Conservation (phyloP, 2,113 vertebrate species). For the Oreochromis tanganicae region DNA sequence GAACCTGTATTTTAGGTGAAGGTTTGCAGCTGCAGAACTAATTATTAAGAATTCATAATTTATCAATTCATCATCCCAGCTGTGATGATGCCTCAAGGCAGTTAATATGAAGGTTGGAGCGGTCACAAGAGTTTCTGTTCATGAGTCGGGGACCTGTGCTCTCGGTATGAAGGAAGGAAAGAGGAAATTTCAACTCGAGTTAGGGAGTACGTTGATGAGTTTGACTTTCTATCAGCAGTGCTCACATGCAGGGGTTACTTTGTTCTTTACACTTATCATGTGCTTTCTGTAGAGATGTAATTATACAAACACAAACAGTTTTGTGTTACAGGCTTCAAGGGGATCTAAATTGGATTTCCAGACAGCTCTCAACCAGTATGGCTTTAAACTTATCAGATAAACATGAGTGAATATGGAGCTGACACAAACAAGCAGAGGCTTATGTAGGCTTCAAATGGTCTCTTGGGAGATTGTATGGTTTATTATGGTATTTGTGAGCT, state of each 20-base stretch:
- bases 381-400: not conserved
- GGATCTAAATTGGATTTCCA: not conserved
- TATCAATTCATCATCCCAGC: not conserved
- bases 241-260: not conserved
- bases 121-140: not conserved
- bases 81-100: not conserved
- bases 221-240: not conserved
- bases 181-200: not conserved
- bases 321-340: not conserved
- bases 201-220: not conserved
- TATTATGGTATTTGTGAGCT: not conserved
- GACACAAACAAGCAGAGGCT: not conserved
- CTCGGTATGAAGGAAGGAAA: not conserved
- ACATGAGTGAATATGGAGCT: not conserved
- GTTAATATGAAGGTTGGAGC: not conserved
- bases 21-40: not conserved
- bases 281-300: not conserved
- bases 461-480: not conserved
- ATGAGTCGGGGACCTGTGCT: not conserved
- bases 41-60: not conserved
- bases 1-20: not conserved
- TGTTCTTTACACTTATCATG: not conserved
- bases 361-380: not conserved
- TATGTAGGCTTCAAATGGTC: not conserved
- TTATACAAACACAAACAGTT: not conserved